Percentiles rank a stretch among this genome's conserved stretches.
These are phyloP conservation scores for Sarcophaga peregrina DNA, from an alignment of 1,140 invertebrate species.

Conservation along the genomic window DNA sequence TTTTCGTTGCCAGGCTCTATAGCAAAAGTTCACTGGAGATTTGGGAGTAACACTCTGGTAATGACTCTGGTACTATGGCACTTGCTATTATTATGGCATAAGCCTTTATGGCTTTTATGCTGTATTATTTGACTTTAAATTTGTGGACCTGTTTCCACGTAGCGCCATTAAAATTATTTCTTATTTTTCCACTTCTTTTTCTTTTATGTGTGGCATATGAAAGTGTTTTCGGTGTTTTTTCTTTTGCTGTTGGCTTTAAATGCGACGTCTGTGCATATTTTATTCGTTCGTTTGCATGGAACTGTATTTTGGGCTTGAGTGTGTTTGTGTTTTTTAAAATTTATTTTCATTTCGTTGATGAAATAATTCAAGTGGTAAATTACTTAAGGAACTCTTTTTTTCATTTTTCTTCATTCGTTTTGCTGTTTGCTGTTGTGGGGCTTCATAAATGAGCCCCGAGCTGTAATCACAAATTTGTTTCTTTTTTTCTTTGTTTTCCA, in stretches of 20 bases:
- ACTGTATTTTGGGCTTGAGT: neutral
- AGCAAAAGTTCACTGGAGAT: neutral
- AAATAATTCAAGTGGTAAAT: slow-evolving; percentile 25
- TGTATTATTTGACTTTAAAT: neutral
- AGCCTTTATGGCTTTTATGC: neutral
- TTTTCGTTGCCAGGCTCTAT: neutral
- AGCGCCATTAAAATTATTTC: neutral
- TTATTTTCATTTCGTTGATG: slow-evolving; percentile 19
- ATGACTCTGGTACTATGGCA: too few species aligned
- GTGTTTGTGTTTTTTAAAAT: neutral
- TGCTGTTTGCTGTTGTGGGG: neutral
- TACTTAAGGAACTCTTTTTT: slow-evolving; percentile 24
- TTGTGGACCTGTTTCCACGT: neutral
- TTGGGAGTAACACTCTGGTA: neutral
- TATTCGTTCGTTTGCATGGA: neutral
- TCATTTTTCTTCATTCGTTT: neutral
- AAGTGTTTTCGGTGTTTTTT: neutral
- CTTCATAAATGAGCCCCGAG: neutral
- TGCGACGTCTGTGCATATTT: too few species aligned
- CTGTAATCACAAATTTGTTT: neutral
- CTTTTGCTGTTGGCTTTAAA: too few species aligned
- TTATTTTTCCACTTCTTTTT: neutral
- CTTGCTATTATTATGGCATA: too few species aligned
- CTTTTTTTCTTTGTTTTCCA: neutral
- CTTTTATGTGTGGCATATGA: neutral